phyloP scores from a whole-genome alignment of 2,888 invertebrate genomes.

The Heterodera filipjevi region DNA sequence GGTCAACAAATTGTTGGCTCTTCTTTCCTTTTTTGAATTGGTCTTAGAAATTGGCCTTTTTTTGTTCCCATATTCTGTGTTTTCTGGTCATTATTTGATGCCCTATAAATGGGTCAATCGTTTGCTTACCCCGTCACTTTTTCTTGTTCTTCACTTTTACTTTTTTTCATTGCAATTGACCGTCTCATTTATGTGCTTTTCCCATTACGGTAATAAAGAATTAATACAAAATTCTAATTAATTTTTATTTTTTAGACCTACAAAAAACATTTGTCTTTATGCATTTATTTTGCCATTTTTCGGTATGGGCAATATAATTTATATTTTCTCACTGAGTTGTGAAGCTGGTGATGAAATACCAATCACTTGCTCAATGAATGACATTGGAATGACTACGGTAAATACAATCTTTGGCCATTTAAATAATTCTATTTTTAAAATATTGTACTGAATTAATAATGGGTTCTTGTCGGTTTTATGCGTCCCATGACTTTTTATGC shows the following conservation, averaged over 20 bases:
- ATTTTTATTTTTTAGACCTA: neutral
- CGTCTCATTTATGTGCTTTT: slow-evolving; percentile 1
- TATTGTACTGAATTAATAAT: no score
- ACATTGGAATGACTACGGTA: no score
- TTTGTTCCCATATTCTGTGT: neutral
- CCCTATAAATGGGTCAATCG: neutral
- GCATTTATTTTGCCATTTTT: neutral
- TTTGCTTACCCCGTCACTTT: neutral
- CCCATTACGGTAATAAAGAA: neutral
- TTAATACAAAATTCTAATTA: neutral
- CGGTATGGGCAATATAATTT: neutral
- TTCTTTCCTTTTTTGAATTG: neutral
- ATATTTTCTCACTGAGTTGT: neutral
- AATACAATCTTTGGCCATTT: no score
- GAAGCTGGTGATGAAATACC: no score
- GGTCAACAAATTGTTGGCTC: neutral
- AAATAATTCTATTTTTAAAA: no score
- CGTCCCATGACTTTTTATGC: no score
- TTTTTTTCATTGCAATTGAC: neutral
- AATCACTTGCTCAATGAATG: no score
- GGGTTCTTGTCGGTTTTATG: no score
- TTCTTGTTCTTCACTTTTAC: neutral
- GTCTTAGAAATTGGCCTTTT: neutral
- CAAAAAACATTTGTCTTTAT: neutral
- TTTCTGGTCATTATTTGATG: slow-evolving; percentile 1